Evolutionary conservation across 2,113 vertebrate species (phyloP), one percentile per base, ranked within the genome.

Genomic region (Ammodytes marinus): DNA sequence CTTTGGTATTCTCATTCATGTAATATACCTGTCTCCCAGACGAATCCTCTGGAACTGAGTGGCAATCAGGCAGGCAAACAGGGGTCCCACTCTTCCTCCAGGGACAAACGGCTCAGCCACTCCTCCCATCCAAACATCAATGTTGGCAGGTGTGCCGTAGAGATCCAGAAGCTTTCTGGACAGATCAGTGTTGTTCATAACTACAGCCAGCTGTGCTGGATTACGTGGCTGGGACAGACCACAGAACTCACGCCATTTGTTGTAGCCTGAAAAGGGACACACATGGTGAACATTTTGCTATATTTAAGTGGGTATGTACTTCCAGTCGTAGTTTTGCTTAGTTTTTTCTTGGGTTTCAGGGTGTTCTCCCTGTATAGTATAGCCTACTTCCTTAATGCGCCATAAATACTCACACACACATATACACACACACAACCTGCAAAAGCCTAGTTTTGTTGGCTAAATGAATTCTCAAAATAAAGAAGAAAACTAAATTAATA

Each of bases 1-100:
- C n/a, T 6, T 47, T 15, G 70, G 10, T 0, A 43, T 58, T 42
- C 14, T 40, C 4, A 45, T 35, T 40, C 11, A 12, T 39, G 55
- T 10, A 8, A 69, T 58, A 69, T 70, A 93, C 93, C 92, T 50
- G 63, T 95, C 94, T 69, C 93, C 92, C 13, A 72, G 37, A 2
- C 94, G 90, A 8, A 93, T 86, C 13, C 0, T 92, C 74, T 89
- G 65, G 72, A 93, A 94, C 80, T 94, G 92, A 1, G 50, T 90
- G 15, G 90, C 13, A 35, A 96, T 95, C 59, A 96, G 79, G 67
- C 95, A 96, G 66, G 90, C 91, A 77, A 95, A 95, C 69, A 95
- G 69, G 0, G 96, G 94, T 1, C 96, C 96, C 7, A 96, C 96
- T 68, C 94, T 88, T 76, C 95, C 96, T 53, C 94, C 91, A 0